Evolutionary conservation across 2,888 invertebrate genomes (phyloP).

Genomic region (Sarcophaga variegata): DNA sequence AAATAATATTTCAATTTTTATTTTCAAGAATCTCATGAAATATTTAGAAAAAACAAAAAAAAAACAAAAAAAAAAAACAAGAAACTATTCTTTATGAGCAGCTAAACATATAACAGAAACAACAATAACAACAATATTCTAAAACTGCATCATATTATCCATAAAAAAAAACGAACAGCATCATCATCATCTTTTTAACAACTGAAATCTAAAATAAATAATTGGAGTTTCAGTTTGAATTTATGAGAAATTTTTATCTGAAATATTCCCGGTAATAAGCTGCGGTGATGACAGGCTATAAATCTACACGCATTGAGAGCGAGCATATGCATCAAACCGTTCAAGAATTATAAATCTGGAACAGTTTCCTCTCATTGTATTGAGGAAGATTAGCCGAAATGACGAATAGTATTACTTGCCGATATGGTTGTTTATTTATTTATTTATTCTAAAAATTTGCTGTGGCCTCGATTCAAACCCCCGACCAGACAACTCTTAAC

Average conservation of each 20-base stretch:
- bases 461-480: too few relatives aligned
- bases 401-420: too few relatives aligned
- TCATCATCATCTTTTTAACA: not conserved
- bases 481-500: too few relatives aligned
- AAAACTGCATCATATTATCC: too few relatives aligned
- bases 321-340: too few relatives aligned
- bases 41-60: slow-evolving; percentile 29
- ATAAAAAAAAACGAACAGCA: not conserved
- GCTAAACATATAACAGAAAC: not conserved
- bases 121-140: not conserved
- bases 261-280: not conserved
- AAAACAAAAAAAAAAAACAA: not conserved
- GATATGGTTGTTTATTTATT: too few relatives aligned
- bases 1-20: slow-evolving; percentile 34
- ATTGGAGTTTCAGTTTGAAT: not conserved
- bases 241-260: not conserved
- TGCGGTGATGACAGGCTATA: not conserved
- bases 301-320: too few relatives aligned
- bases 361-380: too few relatives aligned
- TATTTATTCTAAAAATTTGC: too few relatives aligned
- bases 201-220: not conserved
- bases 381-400: too few relatives aligned
- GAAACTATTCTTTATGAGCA: too few relatives aligned
- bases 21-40: slow-evolving; percentile 8
- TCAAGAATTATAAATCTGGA: too few relatives aligned